Conservation (phyloP, 2,113 vertebrate genomes). For the Pithys albifrons region DNA sequence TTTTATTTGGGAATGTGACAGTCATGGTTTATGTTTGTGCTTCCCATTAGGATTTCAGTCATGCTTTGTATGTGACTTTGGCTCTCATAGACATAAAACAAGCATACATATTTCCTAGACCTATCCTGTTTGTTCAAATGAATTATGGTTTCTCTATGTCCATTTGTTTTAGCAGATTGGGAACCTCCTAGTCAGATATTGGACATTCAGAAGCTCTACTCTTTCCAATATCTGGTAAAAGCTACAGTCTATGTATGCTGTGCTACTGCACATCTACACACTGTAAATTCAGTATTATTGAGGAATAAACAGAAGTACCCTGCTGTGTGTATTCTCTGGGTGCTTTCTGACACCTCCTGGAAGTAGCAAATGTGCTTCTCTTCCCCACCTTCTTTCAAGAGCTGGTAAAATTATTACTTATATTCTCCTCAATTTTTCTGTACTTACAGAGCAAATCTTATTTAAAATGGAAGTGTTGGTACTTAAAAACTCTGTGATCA, state of each 20-base stretch:
- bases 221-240: background rate
- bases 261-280: background rate
- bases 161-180: background rate
- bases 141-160: background rate
- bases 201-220: background rate
- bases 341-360: background rate
- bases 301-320: background rate
- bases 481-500: background rate
- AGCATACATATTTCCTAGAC: background rate
- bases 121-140: background rate
- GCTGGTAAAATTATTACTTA: background rate
- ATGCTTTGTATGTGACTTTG: background rate
- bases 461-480: background rate
- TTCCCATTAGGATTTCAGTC: background rate
- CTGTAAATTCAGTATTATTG: background rate
- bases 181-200: background rate
- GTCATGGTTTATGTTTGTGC: background rate
- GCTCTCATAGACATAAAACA: background rate
- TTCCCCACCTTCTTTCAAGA: background rate
- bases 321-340: background rate
- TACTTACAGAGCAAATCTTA: background rate
- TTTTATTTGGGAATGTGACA: background rate
- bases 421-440: background rate
- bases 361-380: background rate
- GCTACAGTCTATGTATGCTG: rapidly evolving